Conservation (phyloP, 2,888 invertebrate species). For the Scaptomyza parva region DNA sequence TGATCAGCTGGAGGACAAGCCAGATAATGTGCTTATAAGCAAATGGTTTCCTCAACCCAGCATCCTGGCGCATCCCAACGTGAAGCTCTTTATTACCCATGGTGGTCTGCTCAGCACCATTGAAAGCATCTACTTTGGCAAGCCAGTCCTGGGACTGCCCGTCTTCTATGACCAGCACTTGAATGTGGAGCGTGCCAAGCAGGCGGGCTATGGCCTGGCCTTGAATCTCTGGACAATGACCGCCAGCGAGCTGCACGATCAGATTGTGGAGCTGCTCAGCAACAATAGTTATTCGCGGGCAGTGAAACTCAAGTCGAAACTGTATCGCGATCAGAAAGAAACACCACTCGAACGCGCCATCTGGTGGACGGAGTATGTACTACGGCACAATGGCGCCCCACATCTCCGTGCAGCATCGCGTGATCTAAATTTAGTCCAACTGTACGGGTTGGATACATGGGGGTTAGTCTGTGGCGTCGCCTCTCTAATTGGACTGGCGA, state of each 20-base stretch:
- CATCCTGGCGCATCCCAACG: slow-evolving; percentile 84
- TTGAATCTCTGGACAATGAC: slow-evolving; percentile 81
- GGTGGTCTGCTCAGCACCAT: slow-evolving; percentile 85
- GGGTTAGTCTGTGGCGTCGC: slow-evolving; percentile 41
- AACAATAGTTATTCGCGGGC: slow-evolving; percentile 62
- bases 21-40: slow-evolving; percentile 77
- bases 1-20: slow-evolving; percentile 70
- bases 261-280: slow-evolving; percentile 63
- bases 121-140: slow-evolving; percentile 85
- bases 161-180: slow-evolving; percentile 85
- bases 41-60: slow-evolving; percentile 85
- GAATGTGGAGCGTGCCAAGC: slow-evolving; percentile 85
- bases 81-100: slow-evolving; percentile 85
- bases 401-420: slow-evolving; percentile 82
- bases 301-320: slow-evolving; percentile 58
- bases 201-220: slow-evolving; percentile 83
- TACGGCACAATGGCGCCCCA: slow-evolving; percentile 82
- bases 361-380: slow-evolving; percentile 83
- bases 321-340: slow-evolving; percentile 81
- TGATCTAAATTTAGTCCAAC: slow-evolving; percentile 72
- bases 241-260: slow-evolving; percentile 68
- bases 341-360: slow-evolving; percentile 78
- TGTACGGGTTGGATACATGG: slow-evolving; percentile 77
- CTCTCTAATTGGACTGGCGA: slow-evolving; percentile 3
- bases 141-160: slow-evolving; percentile 85